Base-by-base conservation (phyloP, 2,113 vertebrate genomes). In the Forbesichthys agassizii region DNA sequence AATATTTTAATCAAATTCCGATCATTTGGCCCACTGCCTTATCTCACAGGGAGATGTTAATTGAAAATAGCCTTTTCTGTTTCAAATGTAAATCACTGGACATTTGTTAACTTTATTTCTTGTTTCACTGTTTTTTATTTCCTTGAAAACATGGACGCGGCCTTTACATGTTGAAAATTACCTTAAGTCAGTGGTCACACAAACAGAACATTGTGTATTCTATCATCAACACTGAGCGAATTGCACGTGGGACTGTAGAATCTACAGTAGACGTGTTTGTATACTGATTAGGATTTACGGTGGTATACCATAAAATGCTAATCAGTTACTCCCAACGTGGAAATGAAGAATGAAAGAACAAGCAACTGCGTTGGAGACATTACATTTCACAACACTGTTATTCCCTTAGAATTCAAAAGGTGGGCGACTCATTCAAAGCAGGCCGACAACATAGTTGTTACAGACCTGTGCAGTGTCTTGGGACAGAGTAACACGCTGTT, bases 1-100 rank as follows among this genome's bases (percentile, higher is more conserved):
- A 62, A 70, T 71, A 80, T 86, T 74, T 79, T 74, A 69, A 74
- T 79, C 65, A 36, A 33, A 76, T 54, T 68, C 64, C 49, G 47
- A 77, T 74, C 9, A 83, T 81, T 69, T 83, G 64, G 81, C 74
- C 79, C 75, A 68, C 76, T 80, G 64, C 59, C 81, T 80, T 75
- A 66, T 81, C 63, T 75, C 75, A 49, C 60, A 78, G 52, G 42
- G 20, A 58, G 52, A 66, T 69, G 67, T 80, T 84, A 83, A 83
- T 84, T 87, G 75, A 76, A 83, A 82, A 81, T 80, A 73, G 63
- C 68, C 76, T 55, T 81, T 66, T 68, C 48, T 68, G 57, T 78
- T 71, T 75, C 70, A 48, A 16, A 18, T 75, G 71, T 66, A 75
- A 74, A 72, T 36, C 54, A 57, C 57, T 58, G 68, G 67, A 78